A percentile compares a stretch with the other conserved stretches of the same genome.
phyloP scores from a whole-genome alignment of 2,113 vertebrate species.

The Indicator indicator region DNA sequence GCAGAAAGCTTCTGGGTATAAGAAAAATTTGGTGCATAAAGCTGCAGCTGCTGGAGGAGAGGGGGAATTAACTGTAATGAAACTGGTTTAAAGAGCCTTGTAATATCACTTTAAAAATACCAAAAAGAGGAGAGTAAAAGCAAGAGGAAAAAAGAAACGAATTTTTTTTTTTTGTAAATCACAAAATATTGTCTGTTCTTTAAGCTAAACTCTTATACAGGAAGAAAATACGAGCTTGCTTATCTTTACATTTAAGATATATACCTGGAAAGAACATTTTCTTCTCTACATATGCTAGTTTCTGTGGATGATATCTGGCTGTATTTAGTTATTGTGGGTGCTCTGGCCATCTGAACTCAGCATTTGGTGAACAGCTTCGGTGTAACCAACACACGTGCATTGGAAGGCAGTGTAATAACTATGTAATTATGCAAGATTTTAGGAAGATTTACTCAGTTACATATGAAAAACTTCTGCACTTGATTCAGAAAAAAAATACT shows the following conservation, averaged over 20 bases:
- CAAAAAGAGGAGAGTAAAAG: background rate
- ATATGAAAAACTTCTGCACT: background rate
- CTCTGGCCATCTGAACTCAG: background rate
- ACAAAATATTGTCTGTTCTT: background rate
- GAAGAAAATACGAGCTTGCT: background rate
- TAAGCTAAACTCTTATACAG: background rate
- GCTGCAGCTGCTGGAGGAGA: conserved; percentile 12
- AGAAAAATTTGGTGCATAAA: conserved; percentile 30
- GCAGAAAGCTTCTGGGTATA: conserved; percentile 43
- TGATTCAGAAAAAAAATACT: background rate
- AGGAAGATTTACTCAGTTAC: background rate
- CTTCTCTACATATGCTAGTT: background rate
- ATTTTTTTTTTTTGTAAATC: background rate
- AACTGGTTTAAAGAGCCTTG: background rate
- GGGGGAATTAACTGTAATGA: conserved; percentile 22
- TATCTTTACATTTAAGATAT: background rate
- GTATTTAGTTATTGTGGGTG: background rate
- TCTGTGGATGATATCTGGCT: background rate
- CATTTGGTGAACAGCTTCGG: background rate
- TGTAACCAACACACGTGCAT: background rate
- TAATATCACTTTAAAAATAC: background rate
- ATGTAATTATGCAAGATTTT: background rate
- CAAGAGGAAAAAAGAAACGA: background rate
- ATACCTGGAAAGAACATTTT: background rate
- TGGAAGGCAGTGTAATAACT: background rate